Base-by-base conservation (phyloP, 2,888 invertebrate species). In the Eilema griseolum region DNA sequence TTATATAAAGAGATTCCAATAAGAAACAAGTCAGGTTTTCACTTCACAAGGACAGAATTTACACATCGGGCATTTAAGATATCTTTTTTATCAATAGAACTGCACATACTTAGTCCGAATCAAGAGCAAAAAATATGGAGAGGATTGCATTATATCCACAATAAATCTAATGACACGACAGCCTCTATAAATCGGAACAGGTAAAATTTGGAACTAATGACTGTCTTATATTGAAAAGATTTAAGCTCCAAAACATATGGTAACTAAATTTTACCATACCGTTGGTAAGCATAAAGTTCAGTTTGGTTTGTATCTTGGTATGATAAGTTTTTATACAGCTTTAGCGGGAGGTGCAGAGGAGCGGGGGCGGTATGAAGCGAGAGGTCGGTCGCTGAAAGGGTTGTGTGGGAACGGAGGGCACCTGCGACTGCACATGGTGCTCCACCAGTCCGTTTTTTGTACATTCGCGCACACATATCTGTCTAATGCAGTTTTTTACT, bases 401-500 rank as follows among this genome's bases (percentile, higher is more conserved):
- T 95, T 95, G 95, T 95, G 95, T 95, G 95, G 95, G 95, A 95
- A 95, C 94, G 87, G 88, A 92, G 93, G 95, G 95, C 95, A 95
- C 95, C 95, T 95, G 95, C 95, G 93, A 82, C 90, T 91, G 93
- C 95, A 95, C 93, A 95, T 95, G 95, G 93, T 94, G 93, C 89
- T 91, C 89, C 90, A 89, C 88, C 89, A 89, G 83, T 83, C 75
- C 80, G 88, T 94, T 94, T 95, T 95, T 95, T 95, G 90, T 89
- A 83, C 91, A 90, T 94, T 93, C 89, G 91, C 90, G 92, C 89
- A 92, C 90, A 90, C 89, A 92, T 89, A 92, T 93, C 92, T 89
- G 88, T 88, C 90, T 90, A 91, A 93, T 94, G 93, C 95, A 91
- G 94, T 94, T 94, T 93, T 93, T 93, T 92, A 93, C 76, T 84